These are phyloP conservation scores for Pachycephus smyrnensis DNA, from an alignment of 2,888 invertebrate genomes.

Conservation along the genomic window DNA sequence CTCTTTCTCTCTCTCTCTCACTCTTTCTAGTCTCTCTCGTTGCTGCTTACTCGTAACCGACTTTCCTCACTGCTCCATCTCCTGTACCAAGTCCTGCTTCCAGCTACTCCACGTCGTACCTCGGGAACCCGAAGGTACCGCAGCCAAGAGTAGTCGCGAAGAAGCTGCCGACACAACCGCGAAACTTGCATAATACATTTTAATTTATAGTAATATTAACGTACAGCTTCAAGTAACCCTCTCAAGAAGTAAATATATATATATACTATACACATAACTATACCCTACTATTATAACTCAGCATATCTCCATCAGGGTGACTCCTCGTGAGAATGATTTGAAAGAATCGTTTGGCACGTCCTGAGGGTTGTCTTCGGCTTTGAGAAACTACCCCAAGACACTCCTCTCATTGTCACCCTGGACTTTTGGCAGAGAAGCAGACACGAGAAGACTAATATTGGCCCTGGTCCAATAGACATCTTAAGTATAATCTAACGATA, in stretches of 20 bases:
- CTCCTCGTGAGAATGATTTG: conserved; percentile 34
- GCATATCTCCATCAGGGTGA: too few species aligned
- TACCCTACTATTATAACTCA: too few species aligned
- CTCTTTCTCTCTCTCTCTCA: too few species aligned
- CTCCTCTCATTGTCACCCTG: conserved; percentile 54
- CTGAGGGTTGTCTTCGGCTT: conserved; percentile 10
- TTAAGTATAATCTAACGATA: conserved; percentile 58
- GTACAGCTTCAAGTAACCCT: conserved; percentile 33
- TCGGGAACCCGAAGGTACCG: background rate
- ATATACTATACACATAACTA: too few species aligned
- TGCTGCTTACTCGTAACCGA: too few species aligned
- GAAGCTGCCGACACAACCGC: conserved; percentile 41
- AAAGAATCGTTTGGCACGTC: conserved; percentile 43
- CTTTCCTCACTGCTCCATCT: too few species aligned
- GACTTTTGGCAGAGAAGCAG: conserved; percentile 46
- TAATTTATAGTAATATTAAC: conserved; percentile 51
- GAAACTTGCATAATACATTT: conserved; percentile 52
- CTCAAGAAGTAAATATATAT: background rate
- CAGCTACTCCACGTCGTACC: background rate
- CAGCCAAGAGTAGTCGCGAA: conserved; percentile 32
- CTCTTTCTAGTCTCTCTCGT: too few species aligned
- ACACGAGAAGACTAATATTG: conserved; percentile 45
- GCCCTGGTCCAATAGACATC: conserved; percentile 56
- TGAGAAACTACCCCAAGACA: conserved; percentile 11
- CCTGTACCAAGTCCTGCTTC: too few species aligned